Evolutionary conservation across 2,888 invertebrate species (phyloP).

Genomic region (Ametastegia equiseti): DNA sequence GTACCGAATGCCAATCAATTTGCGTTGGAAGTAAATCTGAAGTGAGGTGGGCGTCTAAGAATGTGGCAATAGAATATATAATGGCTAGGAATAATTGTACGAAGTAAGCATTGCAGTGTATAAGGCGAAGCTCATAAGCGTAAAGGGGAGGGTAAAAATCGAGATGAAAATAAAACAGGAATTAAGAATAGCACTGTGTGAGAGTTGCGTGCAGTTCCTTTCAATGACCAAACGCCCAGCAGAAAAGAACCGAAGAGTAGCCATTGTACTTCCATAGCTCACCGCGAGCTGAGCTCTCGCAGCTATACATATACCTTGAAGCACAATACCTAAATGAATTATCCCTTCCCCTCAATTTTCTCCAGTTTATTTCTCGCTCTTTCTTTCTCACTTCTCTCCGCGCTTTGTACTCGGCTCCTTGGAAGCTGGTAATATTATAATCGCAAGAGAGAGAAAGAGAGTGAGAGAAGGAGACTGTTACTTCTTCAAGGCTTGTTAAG

Average conservation of each 20-base stretch:
- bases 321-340: conserved; percentile 45
- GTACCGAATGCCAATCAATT: neutral
- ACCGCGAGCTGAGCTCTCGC: neutral
- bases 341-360: conserved; percentile 36
- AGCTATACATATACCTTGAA: conserved; percentile 15
- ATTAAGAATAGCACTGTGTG: conserved; percentile 6
- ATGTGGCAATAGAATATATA: neutral
- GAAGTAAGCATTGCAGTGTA: neutral
- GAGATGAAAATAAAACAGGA: conserved; percentile 25
- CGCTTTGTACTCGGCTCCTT: neutral
- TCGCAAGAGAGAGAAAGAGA: neutral
- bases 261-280: conserved; percentile 43
- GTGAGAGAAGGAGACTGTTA: conserved; percentile 2
- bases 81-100: neutral
- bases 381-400: neutral
- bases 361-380: conserved; percentile 6
- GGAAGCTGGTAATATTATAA: conserved; percentile 32
- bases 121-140: too few species aligned
- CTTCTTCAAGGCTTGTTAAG: conserved; percentile 42
- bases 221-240: conserved; percentile 25
- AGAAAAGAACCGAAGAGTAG: neutral
- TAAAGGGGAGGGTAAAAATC: conserved; percentile 27
- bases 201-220: conserved; percentile 46
- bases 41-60: neutral
- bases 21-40: neutral